Base-by-base conservation (phyloP, 2,113 vertebrate species). In the Steatornis caripensis region DNA sequence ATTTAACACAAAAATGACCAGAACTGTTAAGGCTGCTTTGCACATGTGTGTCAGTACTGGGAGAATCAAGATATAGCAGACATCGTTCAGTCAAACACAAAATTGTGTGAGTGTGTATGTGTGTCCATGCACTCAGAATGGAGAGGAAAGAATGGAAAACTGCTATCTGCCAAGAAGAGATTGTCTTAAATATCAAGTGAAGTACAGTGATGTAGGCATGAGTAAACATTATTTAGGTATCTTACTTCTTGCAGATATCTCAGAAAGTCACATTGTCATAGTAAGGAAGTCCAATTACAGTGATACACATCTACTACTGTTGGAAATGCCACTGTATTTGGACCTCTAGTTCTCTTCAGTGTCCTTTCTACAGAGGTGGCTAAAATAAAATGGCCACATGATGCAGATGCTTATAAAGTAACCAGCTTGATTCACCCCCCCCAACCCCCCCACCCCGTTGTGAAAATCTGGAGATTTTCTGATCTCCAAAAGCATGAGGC, bases 1-100 rank as follows among this genome's bases (percentile, higher is more conserved):
- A 87, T 94, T 91, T 96, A 94, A 93, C 91, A 83, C 36, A 78
- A 29, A 87, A 82, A 90, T 79, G n/a, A 65, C 65, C 84, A 89
- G 53, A 83, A 55, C 2, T 58, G 32, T 79, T 95, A 66, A 87
- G 93, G 51, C 23, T 71, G 64, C 62, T 93, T 84, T 75, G 75
- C 21, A 69, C 7, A 27, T 20, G 20, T 61, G 6, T 68, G n/a
- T 62, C 55, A 84, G 20, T 43, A 81, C 26, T 54, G 30, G 10
- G 18, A 77, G 66, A 91, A 45, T 77, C n/a, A 54, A 93, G 61
- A 71, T 84, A 34, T 4, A 82, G 34, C 51, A 10, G 6, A 48
- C 20, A 65, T 34, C 0, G 1, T 78, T 68, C 58, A 82, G 39
- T 51, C 23, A 93, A 49, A 60, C 65, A 54, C n/a, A 53, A 95